Evolutionary conservation across 1,140 invertebrate genomes (phyloP), one percentile per base, ranked within the genome.

Genomic region (Lethrus apterus): DNA sequence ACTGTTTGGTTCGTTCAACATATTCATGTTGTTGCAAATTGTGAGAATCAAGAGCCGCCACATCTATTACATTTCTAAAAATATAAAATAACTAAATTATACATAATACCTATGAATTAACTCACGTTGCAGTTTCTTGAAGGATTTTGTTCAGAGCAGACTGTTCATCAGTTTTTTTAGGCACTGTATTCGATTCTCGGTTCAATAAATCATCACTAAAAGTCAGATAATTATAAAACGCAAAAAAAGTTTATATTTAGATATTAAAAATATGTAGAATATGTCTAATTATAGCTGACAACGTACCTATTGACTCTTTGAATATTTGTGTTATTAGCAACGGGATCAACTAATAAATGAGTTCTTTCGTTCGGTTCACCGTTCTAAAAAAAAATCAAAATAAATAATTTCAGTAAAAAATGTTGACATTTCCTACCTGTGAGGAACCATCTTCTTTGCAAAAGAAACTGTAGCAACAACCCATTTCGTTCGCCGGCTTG

Each of bases 51-150:
- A 86, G 70, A 15, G 85, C 83, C 30, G 83, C 80, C 29, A 89
- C 84, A 70, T 89, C 86, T 57, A 89, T 89, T 23, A 89, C 85
- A 73, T 88, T 86, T 34, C 84, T 86, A 55, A 48, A 59, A 58
- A 52, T 9, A 46, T 30, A 48, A 24, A 41, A 41, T 26, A 4
- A 2, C 10, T 41, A 40, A 9, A 23, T 26, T 44, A 41, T 26
- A 33, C 42, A 31, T 44, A 35, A 14, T 44, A 31, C 47, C 10
- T 40, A n/a, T 17, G 23, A 13, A 35, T 17, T 57, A 18, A 77
- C 81, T 76, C 70, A 93, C 88, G 83, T 85, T 29, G 88, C 87
- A 49, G 87, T 89, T 70, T 90, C 85, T 61, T 90, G 85, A 48
- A 93, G 70, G 63, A 93, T 89, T 70, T 81, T 80, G 63, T 81